phyloP scores from a whole-genome alignment of 1,140 invertebrate species.

The Aphaenogaster rudis region DNA sequence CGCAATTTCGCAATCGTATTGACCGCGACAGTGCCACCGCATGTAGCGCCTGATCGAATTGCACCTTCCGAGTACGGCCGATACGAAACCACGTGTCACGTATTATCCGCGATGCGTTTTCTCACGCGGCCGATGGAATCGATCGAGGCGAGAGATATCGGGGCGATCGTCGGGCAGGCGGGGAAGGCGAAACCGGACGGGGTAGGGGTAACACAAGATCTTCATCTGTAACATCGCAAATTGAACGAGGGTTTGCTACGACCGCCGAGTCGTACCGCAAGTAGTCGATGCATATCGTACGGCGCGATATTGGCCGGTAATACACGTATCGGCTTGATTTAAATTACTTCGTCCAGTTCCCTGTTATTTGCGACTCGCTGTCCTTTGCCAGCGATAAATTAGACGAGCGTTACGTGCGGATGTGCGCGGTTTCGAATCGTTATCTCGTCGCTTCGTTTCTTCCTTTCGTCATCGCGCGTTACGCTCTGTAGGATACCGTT shows the following conservation, averaged over 20 bases:
- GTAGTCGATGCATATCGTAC: constrained; percentile 82
- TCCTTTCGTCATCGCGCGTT: background rate
- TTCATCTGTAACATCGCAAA: constrained; percentile 84
- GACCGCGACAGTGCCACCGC: constrained; percentile 67
- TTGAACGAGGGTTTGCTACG: constrained; percentile 83
- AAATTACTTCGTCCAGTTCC: constrained; percentile 69
- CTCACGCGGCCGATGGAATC: constrained; percentile 71
- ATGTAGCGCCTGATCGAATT: constrained; percentile 72
- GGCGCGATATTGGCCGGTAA: constrained; percentile 68
- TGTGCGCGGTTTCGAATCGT: background rate
- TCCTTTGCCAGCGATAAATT: constrained; percentile 45
- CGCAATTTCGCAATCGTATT: constrained; percentile 53
- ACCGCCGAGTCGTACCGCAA: constrained; percentile 82
- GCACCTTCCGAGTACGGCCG: constrained; percentile 59
- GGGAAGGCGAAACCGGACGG: constrained; percentile 33
- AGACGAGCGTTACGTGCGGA: constrained; percentile 37
- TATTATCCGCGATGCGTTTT: constrained; percentile 77
- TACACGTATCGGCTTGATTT: constrained; percentile 75
- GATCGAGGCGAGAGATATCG: constrained; percentile 64
- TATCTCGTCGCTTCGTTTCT: background rate
- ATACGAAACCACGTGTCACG: constrained; percentile 75
- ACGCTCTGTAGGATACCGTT: background rate
- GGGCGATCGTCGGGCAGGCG: constrained; percentile 63
- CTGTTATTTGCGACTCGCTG: constrained; percentile 68
- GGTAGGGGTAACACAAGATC: constrained; percentile 74